phyloP scores from a whole-genome alignment of 2,888 invertebrate species.

The Sinotaia quadrata region DNA sequence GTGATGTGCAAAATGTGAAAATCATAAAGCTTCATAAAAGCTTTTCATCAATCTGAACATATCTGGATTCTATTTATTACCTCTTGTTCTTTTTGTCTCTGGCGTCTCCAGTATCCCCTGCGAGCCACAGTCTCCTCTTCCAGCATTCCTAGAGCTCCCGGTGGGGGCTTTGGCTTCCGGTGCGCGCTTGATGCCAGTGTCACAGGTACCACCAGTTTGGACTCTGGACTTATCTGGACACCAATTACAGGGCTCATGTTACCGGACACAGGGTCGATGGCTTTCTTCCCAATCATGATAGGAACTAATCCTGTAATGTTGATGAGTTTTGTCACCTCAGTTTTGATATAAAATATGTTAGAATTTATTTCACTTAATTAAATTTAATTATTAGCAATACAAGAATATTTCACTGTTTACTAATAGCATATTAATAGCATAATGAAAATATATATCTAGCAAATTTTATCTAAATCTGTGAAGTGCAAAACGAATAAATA shows the following conservation, averaged over 20 bases:
- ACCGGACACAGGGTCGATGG: conserved; percentile 67
- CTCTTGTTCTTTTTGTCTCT: conserved; percentile 62
- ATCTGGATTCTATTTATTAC: no score
- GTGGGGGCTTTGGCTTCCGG: conserved; percentile 62
- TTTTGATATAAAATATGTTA: no score
- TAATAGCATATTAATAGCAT: no score
- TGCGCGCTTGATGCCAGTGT: conserved; percentile 64
- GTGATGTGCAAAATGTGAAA: no score
- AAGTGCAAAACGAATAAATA: no score
- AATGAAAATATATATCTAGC: no score
- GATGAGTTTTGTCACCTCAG: neutral
- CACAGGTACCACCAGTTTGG: conserved; percentile 62
- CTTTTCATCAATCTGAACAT: no score
- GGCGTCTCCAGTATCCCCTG: conserved; percentile 65
- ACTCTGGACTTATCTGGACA: conserved; percentile 61
- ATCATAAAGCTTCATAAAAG: no score
- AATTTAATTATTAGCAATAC: no score
- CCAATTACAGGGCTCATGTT: conserved; percentile 66
- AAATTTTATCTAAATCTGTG: no score
- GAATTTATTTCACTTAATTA: no score
- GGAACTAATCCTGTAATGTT: conserved; percentile 62
- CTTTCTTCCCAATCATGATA: conserved; percentile 64
- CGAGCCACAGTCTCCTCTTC: conserved; percentile 67
- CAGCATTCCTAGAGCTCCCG: conserved; percentile 63
- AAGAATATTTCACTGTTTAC: no score